phyloP scores from a whole-genome alignment of 1,140 invertebrate genomes.

The Nomia melanderi region DNA sequence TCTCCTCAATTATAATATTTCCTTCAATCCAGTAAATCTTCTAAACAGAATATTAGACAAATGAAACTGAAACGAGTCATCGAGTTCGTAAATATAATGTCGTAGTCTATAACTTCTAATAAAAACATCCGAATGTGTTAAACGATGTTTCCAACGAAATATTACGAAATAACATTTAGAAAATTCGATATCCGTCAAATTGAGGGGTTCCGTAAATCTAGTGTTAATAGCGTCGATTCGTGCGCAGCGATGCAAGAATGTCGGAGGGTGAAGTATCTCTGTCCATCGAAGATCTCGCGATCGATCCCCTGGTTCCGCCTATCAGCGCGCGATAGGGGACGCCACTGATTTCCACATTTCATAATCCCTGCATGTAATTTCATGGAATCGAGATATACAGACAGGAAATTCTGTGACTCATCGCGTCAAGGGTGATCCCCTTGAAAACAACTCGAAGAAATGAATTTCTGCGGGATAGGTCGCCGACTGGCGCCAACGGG shows the following conservation, averaged over 20 bases:
- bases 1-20: too few relatives aligned
- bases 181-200: too few relatives aligned
- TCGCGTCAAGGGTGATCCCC: constrained; percentile 13
- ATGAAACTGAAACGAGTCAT: too few relatives aligned
- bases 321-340: background rate
- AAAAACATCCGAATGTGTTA: too few relatives aligned
- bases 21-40: too few relatives aligned
- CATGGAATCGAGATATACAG: constrained; percentile 7
- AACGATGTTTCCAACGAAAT: too few relatives aligned
- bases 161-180: too few relatives aligned
- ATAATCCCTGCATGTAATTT: constrained; percentile 46
- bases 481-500: constrained; percentile 45
- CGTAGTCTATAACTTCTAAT: too few relatives aligned
- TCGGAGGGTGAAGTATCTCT: background rate
- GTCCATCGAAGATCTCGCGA: background rate
- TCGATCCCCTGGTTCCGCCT: constrained; percentile 6
- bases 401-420: constrained; percentile 52
- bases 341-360: constrained; percentile 22
- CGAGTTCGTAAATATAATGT: too few relatives aligned
- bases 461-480: constrained; percentile 51
- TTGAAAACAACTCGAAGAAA: constrained; percentile 57
- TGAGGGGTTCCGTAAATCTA: too few relatives aligned
- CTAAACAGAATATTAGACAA: too few relatives aligned
- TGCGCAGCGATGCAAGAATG: background rate
- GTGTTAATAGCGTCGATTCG: too few relatives aligned